Evolutionary conservation across 1,140 invertebrate genomes (phyloP).

Genomic region (Drosophila equinoxialis): DNA sequence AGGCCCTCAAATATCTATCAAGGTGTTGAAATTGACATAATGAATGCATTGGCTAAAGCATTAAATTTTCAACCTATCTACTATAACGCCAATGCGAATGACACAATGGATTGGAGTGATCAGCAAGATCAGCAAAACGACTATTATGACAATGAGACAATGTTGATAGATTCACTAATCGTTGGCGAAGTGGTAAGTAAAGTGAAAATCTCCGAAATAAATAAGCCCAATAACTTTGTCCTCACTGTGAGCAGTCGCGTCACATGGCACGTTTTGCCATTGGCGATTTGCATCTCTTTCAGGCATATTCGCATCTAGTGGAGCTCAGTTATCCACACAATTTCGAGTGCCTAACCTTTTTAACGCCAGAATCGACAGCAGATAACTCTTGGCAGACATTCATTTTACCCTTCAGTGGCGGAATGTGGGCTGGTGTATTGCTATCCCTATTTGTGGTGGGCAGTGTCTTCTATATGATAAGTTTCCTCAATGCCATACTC

Average conservation of each 20-base stretch:
- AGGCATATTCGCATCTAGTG: conserved; percentile 87
- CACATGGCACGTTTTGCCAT: conserved; percentile 89
- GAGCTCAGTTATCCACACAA: conserved; percentile 92
- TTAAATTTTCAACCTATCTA: conserved; percentile 87
- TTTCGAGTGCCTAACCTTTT: conserved; percentile 91
- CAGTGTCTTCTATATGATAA: conserved; percentile 69
- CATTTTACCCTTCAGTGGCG: conserved; percentile 88
- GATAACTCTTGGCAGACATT: conserved; percentile 93
- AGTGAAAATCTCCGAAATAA: too few species aligned
- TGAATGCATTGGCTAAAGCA: conserved; percentile 86
- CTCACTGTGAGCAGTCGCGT: conserved; percentile 48
- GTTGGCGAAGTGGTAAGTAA: conserved; percentile 87
- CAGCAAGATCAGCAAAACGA: conserved; percentile 86
- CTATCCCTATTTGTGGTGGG: conserved; percentile 74
- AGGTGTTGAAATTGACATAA: conserved; percentile 88
- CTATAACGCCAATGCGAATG: conserved; percentile 86
- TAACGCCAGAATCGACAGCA: conserved; percentile 90
- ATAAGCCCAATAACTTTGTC: too few species aligned
- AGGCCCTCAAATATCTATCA: conserved; percentile 82
- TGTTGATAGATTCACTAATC: conserved; percentile 84
- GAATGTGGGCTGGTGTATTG: conserved; percentile 76
- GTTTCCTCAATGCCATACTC: conserved; percentile 62
- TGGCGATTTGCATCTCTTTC: conserved; percentile 90
- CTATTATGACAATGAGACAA: conserved; percentile 38
- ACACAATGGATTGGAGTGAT: conserved; percentile 85